phyloP scores from a whole-genome alignment of 2,113 vertebrate species.

The Paramisgurnus dabryanus region DNA sequence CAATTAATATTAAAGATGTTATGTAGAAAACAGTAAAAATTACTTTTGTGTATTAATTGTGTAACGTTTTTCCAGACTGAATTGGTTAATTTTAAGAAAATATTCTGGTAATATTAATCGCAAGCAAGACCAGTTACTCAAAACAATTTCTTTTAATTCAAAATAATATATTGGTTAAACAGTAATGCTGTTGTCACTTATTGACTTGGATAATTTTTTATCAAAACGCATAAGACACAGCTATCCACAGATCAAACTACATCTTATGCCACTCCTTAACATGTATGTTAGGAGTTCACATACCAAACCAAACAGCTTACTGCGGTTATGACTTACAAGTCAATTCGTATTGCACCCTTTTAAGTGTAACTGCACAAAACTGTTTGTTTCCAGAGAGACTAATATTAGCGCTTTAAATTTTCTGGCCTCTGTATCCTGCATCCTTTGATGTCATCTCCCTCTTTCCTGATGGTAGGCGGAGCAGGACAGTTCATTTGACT shows the following conservation, averaged over 20 bases:
- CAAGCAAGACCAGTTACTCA: background rate
- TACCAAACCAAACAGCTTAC: background rate
- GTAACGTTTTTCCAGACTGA: background rate
- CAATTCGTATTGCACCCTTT: background rate
- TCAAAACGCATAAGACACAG: background rate
- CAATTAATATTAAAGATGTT: no score
- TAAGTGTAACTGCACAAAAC: slow-evolving; percentile 19
- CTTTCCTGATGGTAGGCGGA: slow-evolving; percentile 32
- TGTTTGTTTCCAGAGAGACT: slow-evolving; percentile 18
- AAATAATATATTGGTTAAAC: slow-evolving; percentile 24
- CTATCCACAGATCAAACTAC: background rate
- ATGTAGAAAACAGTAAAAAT: no score
- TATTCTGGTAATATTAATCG: background rate
- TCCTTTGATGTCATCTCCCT: slow-evolving; percentile 36
- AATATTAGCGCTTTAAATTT: slow-evolving; percentile 8
- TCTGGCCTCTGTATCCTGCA: slow-evolving; percentile 22
- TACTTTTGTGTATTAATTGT: no score
- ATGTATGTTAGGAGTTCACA: background rate
- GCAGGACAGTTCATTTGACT: slow-evolving; percentile 32
- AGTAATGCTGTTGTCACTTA: slow-evolving; percentile 5
- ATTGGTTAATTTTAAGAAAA: no score
- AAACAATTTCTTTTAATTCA: slow-evolving; percentile 24
- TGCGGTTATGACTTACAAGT: slow-evolving; percentile 11
- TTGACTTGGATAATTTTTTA: slow-evolving; percentile 10
- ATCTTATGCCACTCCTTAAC: background rate